Evolutionary conservation across 2,113 vertebrate genomes (phyloP), one percentile per base, ranked within the genome.

Genomic region (Anseranas semipalmata): DNA sequence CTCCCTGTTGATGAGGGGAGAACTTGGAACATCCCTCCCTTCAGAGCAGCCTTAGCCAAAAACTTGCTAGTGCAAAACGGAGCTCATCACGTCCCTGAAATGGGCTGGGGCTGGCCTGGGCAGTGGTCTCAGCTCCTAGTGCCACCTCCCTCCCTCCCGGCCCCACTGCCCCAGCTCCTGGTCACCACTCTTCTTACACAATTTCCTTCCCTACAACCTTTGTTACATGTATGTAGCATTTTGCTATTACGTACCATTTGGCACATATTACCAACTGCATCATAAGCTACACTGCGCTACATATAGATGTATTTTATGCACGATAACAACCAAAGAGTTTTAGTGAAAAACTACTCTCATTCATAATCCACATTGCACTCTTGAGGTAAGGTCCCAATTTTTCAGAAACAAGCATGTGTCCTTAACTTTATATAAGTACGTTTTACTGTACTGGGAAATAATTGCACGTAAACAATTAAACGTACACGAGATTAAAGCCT

Each of bases 111-210:
- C 27, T 78, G 46, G 85, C 46, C 30, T 19, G n/a, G 28, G 43
- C 48, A 15, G 4, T 0, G 0, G 27, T 45, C 18, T 50, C 2
- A 2, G 66, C 70, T 65, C 3, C 4, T 9, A 60, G 58, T 33
- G 66, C 41, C 43, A 63, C 46, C 22, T 67, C 20, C 18, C 33
- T 25, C 24, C 33, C 32, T 50, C 22, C 22, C 41, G 84, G 20
- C 13, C n/a, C 9, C 43, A 55, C 6, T 39, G 27, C 27, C 52
- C 24, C 79, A 85, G 43, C 15, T 78, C 27, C 35, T 62, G 52
- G 48, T 58, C 39, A 77, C 0, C 1, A 62, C 30, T 62, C 41
- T 62, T 62, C 12, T 75, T 59, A 68, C 9, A 43, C 3, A 50
- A 4, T 30, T 50, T 83, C 41, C 66, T 71, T 46, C 20, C 55